Evolutionary conservation across 92 coral and sea anemone species (phyloP), one percentile per base, ranked within the genome.

Genomic region (Paragorgia papillata): DNA sequence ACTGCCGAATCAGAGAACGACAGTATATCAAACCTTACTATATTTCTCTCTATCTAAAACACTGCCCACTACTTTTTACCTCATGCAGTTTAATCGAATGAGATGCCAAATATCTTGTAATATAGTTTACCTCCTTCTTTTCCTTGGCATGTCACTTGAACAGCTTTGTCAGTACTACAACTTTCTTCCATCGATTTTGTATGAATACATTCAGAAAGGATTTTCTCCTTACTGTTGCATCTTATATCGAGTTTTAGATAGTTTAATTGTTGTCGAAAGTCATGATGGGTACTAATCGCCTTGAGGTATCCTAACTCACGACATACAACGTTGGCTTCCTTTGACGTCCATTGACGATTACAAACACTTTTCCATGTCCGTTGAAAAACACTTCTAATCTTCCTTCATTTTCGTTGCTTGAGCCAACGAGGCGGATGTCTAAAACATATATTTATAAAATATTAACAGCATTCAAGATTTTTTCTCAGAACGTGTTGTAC

Each of bases 101-200:
- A n/a, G n/a, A n/a, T n/a, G n/a, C n/a, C n/a, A n/a, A n/a, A n/a
- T n/a, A n/a, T n/a, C n/a, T n/a, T n/a, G n/a, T n/a, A n/a, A n/a
- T n/a, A n/a, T n/a, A n/a, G n/a, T n/a, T n/a, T n/a, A n/a, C n/a
- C n/a, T n/a, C n/a, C n/a, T 64, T 64, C 71, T 1, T 35, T 39
- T 27, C 53, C 71, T 2, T 64, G 30, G 31, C 71, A 64, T 64
- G 30, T 64, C 17, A 64, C 50, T 35, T 35, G 7, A 15, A 64
- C 51, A 2, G 53, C 9, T 64, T 49, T 32, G 21, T 28, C 26
- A 37, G 43, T 4, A 19, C 25, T 39, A 22, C 71, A 64, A 49
- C 21, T 7, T 19, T 37, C 71, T 13, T 27, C 43, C 20, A 7
- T 40, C 1, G 35, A 14, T 1, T 35, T 27, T n/a, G 15, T 17